Base-by-base conservation (phyloP, 2,797 vertebrate species). In the Rhinatrema bivittatum region DNA sequence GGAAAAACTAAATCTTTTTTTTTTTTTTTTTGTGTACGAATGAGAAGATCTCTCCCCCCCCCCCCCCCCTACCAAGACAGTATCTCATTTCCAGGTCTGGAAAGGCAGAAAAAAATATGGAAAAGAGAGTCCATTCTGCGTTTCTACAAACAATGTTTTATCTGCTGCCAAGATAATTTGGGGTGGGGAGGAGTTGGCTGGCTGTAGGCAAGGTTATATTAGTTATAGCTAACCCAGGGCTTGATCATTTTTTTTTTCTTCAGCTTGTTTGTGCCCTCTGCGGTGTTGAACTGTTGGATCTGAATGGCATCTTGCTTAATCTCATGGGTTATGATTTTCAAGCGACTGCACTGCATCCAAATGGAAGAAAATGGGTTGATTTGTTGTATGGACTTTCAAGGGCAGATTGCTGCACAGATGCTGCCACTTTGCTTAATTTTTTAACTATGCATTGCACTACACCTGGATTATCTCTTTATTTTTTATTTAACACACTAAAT, bases 361-460 rank as follows among this genome's bases (percentile, higher is more conserved):
- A 79, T 75, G 56, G 32, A 62, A 62, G 72, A 75, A 70, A 58
- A 32, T 59, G 63, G 64, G 66, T 76, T 79, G 55, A 63, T 72
- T 78, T 77, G 74, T 74, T 83, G 79, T 76, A 79, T 81, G 82
- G 80, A 82, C 74, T 85, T 76, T 68, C 72, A 74, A 73, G 63
- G 78, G 77, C 78, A 74, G 63, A 62, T 62, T 71, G 62, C 78
- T 82, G 78, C 78, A 80, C 78, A 79, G 70, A 78, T 71, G 70
- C 79, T 84, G 81, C 82, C 78, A 77, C 81, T 68, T 82, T 78
- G 72, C 78, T 86, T 85, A 66, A 55, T 79, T 79, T 69, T 79
- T 79, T 69, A 70, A 85, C 84, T 86, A 85, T 83, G 84, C 82
- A 82, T 86, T 76, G 67, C 68, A 76, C 76, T 74, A 74, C 70